phyloP scores from a whole-genome alignment of 64 coral and sea anemone genomes.

The Stichodactyla helianthus region DNA sequence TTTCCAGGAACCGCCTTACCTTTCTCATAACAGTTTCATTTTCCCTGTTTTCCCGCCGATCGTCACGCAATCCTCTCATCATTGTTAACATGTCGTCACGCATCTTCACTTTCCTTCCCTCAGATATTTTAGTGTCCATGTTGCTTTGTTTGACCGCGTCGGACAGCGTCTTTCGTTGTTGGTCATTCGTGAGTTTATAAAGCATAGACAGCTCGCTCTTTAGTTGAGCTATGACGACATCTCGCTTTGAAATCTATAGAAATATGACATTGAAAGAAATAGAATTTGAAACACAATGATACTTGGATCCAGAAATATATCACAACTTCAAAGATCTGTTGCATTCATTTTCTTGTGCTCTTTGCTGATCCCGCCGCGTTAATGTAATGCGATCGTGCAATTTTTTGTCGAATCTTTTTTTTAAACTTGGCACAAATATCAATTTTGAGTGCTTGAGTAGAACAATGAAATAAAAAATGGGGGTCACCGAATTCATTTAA shows the following conservation, averaged over 20 bases:
- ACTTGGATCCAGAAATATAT: neutral
- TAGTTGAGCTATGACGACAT: slow-evolving; percentile 36
- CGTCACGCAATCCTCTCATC: slow-evolving; percentile 10
- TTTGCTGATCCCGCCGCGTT: too few species aligned
- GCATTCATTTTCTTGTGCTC: too few species aligned
- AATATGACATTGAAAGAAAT: neutral
- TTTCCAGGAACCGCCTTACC: slow-evolving; percentile 15
- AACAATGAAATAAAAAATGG: too few species aligned
- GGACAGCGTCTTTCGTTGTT: slow-evolving; percentile 55
- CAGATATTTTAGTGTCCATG: slow-evolving; percentile 43
- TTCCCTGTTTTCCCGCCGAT: slow-evolving; percentile 38
- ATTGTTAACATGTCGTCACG: slow-evolving; percentile 47
- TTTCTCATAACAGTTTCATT: slow-evolving; percentile 73
- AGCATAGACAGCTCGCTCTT: slow-evolving; percentile 57
- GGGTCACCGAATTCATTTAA: too few species aligned
- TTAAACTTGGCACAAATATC: too few species aligned
- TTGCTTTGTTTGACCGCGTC: slow-evolving; percentile 68
- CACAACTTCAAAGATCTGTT: neutral
- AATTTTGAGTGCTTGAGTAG: too few species aligned
- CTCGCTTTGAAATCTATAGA: slow-evolving; percentile 50
- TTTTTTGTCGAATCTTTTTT: too few species aligned
- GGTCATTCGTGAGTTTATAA: slow-evolving; percentile 55
- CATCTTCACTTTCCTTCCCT: slow-evolving; percentile 13
- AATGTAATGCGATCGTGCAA: too few species aligned
- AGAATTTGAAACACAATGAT: neutral